Evolutionary conservation across 2,113 vertebrate genomes (phyloP), one percentile per base, ranked within the genome.

Genomic region (Lophotis ruficrista): DNA sequence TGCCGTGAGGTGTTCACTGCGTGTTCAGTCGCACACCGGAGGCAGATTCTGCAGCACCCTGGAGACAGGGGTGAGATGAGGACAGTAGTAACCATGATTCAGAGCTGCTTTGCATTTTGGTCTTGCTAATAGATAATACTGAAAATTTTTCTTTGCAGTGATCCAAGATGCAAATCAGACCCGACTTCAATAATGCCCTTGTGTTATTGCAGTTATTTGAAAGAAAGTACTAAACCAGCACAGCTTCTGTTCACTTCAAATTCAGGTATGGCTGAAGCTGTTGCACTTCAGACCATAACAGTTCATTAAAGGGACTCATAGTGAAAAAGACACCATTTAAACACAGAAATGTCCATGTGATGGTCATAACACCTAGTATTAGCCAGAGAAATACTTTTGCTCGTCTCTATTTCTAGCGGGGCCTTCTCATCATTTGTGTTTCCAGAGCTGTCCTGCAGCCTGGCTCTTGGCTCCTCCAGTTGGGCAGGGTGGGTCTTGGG

Each of bases 1-100:
- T 54, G 83, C 95, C 4, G 7, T 22, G 72, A 90, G 77, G 91
- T 12, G 0, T 86, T 95, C 76, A 14, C 51, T 86, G 37, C 3
- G 5, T 47, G 82, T 93, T 95, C 93, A 77, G 45, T 64, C 41
- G 11, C 62, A 68, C 68, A n/a, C 80, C 7, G 11, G 57, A 94
- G 91, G 92, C 89, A 94, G 72, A 90, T 75, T 93, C 73, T 75
- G 70, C 79, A 65, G 94, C 77, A 47, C 87, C 78, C 87, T 92
- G 79, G 90, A 92, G 95, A 83, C 82, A 87, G 38, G 90, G 93
- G 78, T 95, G 83, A 96, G 51, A 25, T 56, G 53, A 93, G 96
- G 96, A 96, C 92, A 90, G 56, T 9, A 27, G 64, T 51, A 37
- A 82, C 56, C 64, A 6, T 78, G 73, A 90, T 89, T 95, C 77